Conservation (phyloP, 2,797 vertebrate genomes). For the Anguilla obscura region DNA sequence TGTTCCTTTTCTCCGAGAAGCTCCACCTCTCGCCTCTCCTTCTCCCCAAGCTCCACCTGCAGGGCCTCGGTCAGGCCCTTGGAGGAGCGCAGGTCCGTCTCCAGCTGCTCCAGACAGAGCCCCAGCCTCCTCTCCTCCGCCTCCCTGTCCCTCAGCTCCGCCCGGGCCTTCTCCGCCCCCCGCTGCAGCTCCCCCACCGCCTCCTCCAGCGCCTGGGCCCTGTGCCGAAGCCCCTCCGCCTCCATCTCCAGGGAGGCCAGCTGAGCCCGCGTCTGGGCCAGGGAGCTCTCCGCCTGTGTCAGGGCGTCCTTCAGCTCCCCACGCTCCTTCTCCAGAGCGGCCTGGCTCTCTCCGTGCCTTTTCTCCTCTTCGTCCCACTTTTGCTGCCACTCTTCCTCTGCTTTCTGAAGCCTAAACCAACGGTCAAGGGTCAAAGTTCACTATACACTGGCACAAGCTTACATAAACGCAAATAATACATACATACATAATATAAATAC, state of each 20-base stretch:
- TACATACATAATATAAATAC: neutral
- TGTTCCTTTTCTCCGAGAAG: constrained; percentile 87
- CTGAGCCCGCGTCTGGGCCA: constrained; percentile 60
- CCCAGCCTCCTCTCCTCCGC: constrained; percentile 76
- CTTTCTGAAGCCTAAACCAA: constrained; percentile 74
- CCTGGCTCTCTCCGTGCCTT: constrained; percentile 64
- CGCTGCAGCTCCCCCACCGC: constrained; percentile 73
- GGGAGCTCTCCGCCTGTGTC: constrained; percentile 62
- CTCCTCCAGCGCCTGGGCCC: constrained; percentile 72
- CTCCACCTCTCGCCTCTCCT: constrained; percentile 84
- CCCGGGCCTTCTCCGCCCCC: constrained; percentile 67
- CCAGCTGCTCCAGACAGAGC: constrained; percentile 83
- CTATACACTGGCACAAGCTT: neutral
- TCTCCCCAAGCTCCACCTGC: constrained; percentile 78
- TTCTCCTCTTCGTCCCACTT: constrained; percentile 69
- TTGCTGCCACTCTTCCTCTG: constrained; percentile 70
- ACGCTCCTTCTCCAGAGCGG: constrained; percentile 72
- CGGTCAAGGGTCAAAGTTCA: constrained; percentile 33
- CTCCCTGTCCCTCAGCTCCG: constrained; percentile 75
- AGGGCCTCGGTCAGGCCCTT: constrained; percentile 79
- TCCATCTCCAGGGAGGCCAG: constrained; percentile 71
- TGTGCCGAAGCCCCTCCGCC: constrained; percentile 67
- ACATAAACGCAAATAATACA: constrained; percentile 12
- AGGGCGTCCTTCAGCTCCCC: constrained; percentile 64
- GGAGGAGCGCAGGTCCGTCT: constrained; percentile 84